Evolutionary conservation across 2,113 vertebrate genomes (phyloP).

Genomic region (Phoxinus phoxinus): DNA sequence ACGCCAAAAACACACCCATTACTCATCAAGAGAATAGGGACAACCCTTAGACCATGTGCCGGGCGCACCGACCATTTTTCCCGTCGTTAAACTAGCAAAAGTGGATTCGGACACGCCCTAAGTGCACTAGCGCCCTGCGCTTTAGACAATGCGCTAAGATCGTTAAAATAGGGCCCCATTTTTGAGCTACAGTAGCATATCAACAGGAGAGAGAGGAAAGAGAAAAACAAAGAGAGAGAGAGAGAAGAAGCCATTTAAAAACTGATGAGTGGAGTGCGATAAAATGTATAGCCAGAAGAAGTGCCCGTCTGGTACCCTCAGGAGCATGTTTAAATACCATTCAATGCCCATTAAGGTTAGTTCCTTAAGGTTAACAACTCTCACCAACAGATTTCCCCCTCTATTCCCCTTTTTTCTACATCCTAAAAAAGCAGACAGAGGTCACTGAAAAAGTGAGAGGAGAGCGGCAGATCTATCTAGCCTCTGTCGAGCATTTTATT

Average conservation of each 20-base stretch:
- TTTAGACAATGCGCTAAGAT: no score
- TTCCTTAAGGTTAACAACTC: slow-evolving; percentile 11
- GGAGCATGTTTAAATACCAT: slow-evolving; percentile 43
- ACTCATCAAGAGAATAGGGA: no score
- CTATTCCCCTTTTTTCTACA: background rate
- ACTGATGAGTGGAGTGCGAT: slow-evolving; percentile 26
- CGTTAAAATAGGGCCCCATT: no score
- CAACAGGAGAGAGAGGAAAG: slow-evolving; percentile 11
- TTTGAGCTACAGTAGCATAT: slow-evolving; percentile 27
- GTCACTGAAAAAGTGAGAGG: slow-evolving; percentile 15
- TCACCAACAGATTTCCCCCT: slow-evolving; percentile 8
- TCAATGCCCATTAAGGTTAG: slow-evolving; percentile 23
- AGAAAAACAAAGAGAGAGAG: background rate
- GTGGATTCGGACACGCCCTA: no score
- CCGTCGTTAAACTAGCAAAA: no score
- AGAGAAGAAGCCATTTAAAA: background rate
- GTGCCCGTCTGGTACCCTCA: background rate
- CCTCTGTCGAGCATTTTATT: slow-evolving; percentile 14
- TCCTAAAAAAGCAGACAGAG: slow-evolving; percentile 46
- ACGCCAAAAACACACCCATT: no score
- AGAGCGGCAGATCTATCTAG: slow-evolving; percentile 15
- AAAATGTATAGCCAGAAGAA: slow-evolving; percentile 25
- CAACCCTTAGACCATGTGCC: no score
- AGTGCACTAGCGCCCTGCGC: no score
- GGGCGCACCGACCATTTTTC: no score